These are phyloP conservation scores for Ditula angustiorana DNA, from an alignment of 2,888 invertebrate genomes.

Conservation along the genomic window DNA sequence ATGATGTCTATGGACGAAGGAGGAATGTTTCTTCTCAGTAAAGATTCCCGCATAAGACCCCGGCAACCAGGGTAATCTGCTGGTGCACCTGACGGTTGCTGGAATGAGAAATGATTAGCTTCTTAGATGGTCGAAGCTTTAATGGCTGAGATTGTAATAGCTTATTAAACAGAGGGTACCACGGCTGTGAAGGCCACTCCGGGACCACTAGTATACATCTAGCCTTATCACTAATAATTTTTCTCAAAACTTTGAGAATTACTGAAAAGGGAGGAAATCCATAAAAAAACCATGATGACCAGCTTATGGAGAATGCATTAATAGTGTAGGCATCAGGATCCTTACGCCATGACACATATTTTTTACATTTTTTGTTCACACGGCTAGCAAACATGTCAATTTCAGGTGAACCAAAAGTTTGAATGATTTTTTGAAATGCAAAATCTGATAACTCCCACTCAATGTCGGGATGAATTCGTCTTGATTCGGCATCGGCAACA, in stretches of 20 bases:
- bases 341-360: background rate
- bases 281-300: background rate
- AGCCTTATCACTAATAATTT: background rate
- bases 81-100: background rate
- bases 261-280: background rate
- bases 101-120: background rate
- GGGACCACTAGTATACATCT: background rate
- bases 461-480: background rate
- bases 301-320: background rate
- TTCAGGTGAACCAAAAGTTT: background rate
- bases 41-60: background rate
- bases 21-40: constrained; percentile 1
- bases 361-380: background rate
- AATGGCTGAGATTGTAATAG: background rate
- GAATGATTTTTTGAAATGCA: background rate
- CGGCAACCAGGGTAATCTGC: background rate
- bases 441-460: background rate
- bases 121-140: background rate
- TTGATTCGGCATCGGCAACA: background rate
- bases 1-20: constrained; percentile 7
- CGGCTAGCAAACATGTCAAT: background rate
- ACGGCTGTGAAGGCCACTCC: background rate
- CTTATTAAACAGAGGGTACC: background rate
- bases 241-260: background rate
- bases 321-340: background rate